phyloP scores from a whole-genome alignment of 2,888 invertebrate genomes.

The Plebejus argus region DNA sequence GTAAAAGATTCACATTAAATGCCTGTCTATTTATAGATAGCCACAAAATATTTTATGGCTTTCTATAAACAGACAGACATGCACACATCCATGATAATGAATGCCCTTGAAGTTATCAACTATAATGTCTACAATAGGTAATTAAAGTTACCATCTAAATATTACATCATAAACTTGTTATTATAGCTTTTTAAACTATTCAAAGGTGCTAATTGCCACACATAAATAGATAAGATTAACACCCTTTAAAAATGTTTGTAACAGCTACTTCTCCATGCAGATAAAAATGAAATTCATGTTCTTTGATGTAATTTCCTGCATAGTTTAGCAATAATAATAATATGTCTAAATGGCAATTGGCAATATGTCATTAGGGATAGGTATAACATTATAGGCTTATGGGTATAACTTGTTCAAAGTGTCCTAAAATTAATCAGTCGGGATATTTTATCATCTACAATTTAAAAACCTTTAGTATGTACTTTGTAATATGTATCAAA shows the following conservation, averaged over 20 bases:
- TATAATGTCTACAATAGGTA: neutral
- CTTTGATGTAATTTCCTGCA: neutral
- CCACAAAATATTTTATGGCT: neutral
- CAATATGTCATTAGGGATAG: no score
- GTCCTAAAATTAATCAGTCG: neutral
- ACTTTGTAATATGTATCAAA: no score
- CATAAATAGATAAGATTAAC: neutral
- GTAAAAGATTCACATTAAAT: no score
- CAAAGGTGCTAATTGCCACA: neutral
- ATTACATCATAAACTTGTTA: neutral
- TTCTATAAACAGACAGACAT: neutral
- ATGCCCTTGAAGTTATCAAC: conserved; percentile 8
- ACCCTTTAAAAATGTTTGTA: neutral
- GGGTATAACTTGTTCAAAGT: neutral
- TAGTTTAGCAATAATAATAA: neutral
- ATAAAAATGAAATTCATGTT: neutral
- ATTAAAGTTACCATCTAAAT: neutral
- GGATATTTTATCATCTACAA: neutral
- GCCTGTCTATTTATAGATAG: no score
- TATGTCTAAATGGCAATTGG: neutral
- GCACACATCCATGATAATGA: neutral
- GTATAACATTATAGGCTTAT: neutral
- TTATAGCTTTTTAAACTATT: conserved; percentile 2
- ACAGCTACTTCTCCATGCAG: neutral
- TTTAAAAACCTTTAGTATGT: neutral